phyloP scores from a whole-genome alignment of 1,140 invertebrate species.

The Camponotus pennsylvanicus region DNA sequence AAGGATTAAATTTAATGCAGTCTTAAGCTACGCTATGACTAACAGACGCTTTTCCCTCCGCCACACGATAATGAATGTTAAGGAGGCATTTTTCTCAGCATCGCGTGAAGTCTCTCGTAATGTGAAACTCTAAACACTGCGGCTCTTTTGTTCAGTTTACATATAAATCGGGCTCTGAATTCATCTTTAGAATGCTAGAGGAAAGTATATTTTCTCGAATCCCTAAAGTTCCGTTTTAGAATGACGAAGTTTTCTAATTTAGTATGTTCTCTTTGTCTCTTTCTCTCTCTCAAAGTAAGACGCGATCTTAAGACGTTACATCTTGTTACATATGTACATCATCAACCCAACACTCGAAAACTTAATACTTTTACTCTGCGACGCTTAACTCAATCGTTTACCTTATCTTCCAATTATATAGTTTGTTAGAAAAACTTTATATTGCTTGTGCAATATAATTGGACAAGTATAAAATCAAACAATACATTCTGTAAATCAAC shows the following conservation, averaged over 20 bases:
- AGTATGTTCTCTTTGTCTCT: not conserved
- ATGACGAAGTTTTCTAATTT: conserved; percentile 24
- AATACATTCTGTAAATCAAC: not conserved
- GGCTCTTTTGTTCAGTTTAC: conserved; percentile 4
- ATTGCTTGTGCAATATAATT: not conserved
- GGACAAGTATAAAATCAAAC: conserved; percentile 8
- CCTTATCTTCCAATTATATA: conserved; percentile 17
- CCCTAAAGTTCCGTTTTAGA: conserved; percentile 8
- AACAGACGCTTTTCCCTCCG: not conserved
- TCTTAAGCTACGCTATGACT: not conserved
- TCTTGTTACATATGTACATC: not conserved
- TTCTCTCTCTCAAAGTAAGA: not conserved
- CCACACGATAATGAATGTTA: not conserved
- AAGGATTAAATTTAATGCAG: conserved; percentile 45
- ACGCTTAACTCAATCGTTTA: conserved; percentile 12
- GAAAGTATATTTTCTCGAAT: conserved; percentile 46
- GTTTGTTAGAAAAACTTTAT: not conserved
- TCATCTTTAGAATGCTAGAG: conserved; percentile 21
- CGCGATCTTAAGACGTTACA: conserved; percentile 7
- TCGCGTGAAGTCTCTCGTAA: conserved; percentile 4
- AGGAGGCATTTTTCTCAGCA: conserved; percentile 10
- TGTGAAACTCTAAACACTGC: not conserved
- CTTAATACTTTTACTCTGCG: not conserved
- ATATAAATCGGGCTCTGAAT: conserved; percentile 30
- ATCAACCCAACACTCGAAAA: not conserved